Conservation (phyloP, 2,113 vertebrate species). For the Quiscalus mexicanus region DNA sequence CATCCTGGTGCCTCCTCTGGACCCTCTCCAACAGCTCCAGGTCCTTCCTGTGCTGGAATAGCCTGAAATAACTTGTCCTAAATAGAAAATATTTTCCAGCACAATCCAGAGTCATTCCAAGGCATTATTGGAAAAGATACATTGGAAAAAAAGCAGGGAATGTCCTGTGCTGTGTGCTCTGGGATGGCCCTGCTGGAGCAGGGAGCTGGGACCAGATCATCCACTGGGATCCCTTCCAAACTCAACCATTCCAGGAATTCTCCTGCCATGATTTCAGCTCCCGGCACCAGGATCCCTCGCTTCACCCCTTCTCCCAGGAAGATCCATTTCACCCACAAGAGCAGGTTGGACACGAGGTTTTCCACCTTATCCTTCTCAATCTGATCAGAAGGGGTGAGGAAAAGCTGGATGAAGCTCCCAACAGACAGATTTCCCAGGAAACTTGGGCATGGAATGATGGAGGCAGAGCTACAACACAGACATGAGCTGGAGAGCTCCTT, state of each 20-base stretch:
- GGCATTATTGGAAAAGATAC: neutral
- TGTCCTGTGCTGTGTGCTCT: neutral
- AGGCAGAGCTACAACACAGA: neutral
- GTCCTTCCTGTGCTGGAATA: neutral
- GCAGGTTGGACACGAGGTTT: neutral
- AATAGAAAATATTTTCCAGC: neutral
- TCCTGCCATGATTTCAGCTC: neutral
- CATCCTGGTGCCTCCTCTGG: neutral
- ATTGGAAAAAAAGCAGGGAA: neutral
- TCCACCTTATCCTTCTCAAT: neutral
- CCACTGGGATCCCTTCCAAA: neutral
- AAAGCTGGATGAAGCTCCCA: neutral
- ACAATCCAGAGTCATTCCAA: no score
- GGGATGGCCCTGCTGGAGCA: no score
- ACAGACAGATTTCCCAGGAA: neutral
- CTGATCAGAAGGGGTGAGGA: neutral
- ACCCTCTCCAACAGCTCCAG: neutral
- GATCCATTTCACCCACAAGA: neutral
- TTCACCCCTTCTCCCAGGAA: neutral
- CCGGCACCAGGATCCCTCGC: neutral
- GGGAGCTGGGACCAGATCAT: no score
- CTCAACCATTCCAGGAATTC: neutral
- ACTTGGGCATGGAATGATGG: neutral
- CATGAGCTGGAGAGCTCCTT: neutral
- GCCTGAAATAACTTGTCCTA: neutral